Conservation (phyloP, 2,113 vertebrate species). For the Cacatua alba region DNA sequence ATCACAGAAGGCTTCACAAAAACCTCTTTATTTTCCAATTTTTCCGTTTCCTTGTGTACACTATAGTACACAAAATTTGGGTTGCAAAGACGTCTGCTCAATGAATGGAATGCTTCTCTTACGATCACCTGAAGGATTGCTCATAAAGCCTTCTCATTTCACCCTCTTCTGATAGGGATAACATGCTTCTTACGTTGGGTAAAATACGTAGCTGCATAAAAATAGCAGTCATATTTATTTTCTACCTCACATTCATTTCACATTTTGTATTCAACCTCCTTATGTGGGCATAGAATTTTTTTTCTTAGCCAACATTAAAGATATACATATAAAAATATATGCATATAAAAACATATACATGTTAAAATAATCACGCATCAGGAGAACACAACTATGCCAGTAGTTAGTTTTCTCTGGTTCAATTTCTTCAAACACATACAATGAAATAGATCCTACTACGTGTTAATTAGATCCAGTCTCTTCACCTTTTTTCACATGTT, state of each 20-base stretch:
- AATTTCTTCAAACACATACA: background rate
- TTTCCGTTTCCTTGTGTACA: background rate
- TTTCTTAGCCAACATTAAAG: constrained; percentile 28
- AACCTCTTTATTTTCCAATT: background rate
- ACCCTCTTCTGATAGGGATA: background rate
- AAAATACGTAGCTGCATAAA: background rate
- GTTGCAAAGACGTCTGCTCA: background rate
- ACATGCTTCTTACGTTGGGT: constrained; percentile 35
- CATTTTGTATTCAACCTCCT: background rate
- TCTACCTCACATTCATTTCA: background rate
- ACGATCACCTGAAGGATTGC: background rate
- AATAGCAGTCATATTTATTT: constrained; percentile 10
- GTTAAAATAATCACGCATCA: background rate
- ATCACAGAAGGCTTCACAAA: background rate
- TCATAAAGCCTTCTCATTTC: constrained; percentile 25
- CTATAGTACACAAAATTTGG: background rate
- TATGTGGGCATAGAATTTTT: background rate
- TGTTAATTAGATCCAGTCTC: background rate
- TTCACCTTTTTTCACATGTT: background rate
- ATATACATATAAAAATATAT: too few relatives aligned
- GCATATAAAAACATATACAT: too few relatives aligned
- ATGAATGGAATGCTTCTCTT: background rate
- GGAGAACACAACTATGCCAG: background rate
- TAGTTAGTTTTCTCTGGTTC: background rate
- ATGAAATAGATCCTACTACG: background rate